A percentile compares a stretch with the other conserved stretches of the same genome.
Conservation (phyloP, 2,113 vertebrate species). For the Coreoperca whiteheadi region DNA sequence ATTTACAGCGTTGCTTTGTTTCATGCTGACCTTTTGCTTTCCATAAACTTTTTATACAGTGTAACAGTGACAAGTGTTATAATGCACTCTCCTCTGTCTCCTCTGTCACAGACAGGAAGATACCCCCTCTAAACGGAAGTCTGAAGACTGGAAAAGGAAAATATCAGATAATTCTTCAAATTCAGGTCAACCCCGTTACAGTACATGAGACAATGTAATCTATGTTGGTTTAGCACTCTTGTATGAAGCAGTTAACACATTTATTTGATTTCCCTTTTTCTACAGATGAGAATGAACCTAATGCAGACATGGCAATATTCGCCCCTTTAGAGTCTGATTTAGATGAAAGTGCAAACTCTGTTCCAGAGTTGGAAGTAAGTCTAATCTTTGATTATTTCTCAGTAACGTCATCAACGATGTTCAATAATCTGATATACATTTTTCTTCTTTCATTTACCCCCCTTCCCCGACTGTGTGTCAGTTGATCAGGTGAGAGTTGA, state of each 20-base stretch:
- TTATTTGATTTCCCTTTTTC: not conserved
- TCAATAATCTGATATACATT: not conserved
- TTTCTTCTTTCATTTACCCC: not conserved
- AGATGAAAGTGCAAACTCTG: constrained; percentile 42
- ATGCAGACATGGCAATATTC: not conserved
- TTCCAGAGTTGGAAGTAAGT: constrained; percentile 37
- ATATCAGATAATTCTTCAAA: constrained; percentile 14
- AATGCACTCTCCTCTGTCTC: not conserved
- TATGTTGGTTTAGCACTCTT: not conserved
- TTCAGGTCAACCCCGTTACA: constrained; percentile 44
- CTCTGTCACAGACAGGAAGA: constrained; percentile 36
- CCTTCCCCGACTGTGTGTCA: not conserved
- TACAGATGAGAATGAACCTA: constrained; percentile 6
- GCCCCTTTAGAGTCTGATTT: constrained; percentile 68
- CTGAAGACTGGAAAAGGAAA: rapidly evolving
- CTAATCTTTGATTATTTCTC: not conserved
- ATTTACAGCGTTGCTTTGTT: not conserved
- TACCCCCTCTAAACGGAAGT: not conserved
- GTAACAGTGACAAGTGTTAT: not conserved
- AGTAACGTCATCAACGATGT: constrained; percentile 2
- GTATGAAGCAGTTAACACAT: not conserved
- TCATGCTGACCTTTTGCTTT: too few species aligned
- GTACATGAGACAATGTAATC: not conserved
- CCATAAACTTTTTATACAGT: not conserved
- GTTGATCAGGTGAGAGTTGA: constrained; percentile 38